A percentile compares a stretch with the other conserved stretches of the same genome.
phyloP scores from a whole-genome alignment of 1,140 invertebrate species.

The Aphis gossypii region DNA sequence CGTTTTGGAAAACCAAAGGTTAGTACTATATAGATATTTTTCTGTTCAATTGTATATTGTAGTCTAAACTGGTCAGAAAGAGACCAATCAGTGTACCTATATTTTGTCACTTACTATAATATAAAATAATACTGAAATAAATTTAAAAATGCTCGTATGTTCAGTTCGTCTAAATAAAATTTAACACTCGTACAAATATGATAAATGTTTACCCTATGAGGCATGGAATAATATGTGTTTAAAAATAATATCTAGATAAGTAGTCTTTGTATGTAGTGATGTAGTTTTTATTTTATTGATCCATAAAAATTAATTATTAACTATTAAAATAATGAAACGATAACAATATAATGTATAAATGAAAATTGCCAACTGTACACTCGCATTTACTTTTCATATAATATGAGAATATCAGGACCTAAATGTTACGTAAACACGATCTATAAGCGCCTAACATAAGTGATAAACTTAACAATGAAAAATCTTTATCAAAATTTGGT shows the following conservation, averaged over 20 bases:
- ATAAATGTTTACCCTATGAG: too few species aligned
- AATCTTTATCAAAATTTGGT: not conserved
- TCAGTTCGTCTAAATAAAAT: not conserved
- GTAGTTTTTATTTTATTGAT: not conserved
- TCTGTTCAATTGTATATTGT: not conserved
- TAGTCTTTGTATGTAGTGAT: not conserved
- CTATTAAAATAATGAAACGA: not conserved
- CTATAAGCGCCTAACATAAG: not conserved
- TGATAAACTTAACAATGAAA: not conserved
- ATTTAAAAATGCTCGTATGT: not conserved
- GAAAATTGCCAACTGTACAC: not conserved
- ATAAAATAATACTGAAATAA: too few species aligned
- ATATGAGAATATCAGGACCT: not conserved
- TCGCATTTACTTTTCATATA: not conserved
- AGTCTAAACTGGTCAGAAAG: not conserved
- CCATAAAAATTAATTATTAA: not conserved
- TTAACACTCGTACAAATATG: not conserved
- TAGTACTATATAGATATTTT: not conserved
- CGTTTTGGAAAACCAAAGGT: conserved; percentile 57
- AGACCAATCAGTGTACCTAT: not conserved
- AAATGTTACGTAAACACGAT: not conserved
- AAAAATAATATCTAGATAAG: not conserved
- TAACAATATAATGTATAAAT: not conserved
- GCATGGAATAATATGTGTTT: not conserved
- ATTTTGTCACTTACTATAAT: not conserved